These are phyloP conservation scores for Panzeria rudis DNA, from an alignment of 2,888 invertebrate species.

Conservation along the genomic window DNA sequence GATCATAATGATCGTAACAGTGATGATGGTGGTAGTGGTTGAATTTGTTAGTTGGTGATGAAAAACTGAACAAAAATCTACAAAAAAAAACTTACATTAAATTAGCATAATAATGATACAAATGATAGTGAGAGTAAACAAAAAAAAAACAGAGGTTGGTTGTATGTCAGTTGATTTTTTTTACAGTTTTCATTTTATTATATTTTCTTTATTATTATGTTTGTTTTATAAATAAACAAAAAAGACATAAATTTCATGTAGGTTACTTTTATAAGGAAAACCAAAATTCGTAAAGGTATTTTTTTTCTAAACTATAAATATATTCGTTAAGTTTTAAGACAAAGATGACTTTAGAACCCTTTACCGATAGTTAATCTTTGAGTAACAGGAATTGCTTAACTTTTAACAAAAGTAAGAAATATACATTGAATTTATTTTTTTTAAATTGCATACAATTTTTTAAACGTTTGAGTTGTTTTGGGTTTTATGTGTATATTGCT, in stretches of 20 bases:
- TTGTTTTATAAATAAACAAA: constrained; percentile 38
- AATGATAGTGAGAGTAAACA: constrained; percentile 71
- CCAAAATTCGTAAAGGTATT: constrained; percentile 10
- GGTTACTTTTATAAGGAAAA: constrained; percentile 51
- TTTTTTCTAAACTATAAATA: constrained; percentile 33
- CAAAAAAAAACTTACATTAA: constrained; percentile 62
- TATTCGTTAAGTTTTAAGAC: constrained; percentile 31
- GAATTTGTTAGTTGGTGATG: constrained; percentile 60
- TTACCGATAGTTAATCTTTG: constrained; percentile 64
- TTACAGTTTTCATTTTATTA: constrained; percentile 32
- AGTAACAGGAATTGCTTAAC: constrained; percentile 59
- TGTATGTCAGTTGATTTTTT: constrained; percentile 40
- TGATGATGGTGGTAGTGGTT: constrained; percentile 44
- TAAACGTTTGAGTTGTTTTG: constrained; percentile 42
- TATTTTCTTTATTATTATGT: constrained; percentile 43
- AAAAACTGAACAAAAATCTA: constrained; percentile 56
- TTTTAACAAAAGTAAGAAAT: constrained; percentile 31
- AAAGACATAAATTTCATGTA: constrained; percentile 65
- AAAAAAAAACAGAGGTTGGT: constrained; percentile 51
- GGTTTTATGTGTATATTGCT: constrained; percentile 40
- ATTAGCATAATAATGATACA: constrained; percentile 73
- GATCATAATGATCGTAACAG: constrained; percentile 29
- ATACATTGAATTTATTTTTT: not conserved
- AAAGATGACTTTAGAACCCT: constrained; percentile 72
- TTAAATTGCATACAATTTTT: constrained; percentile 50